Evolutionary conservation across 2,888 invertebrate genomes (phyloP).

Genomic region (Eristalinus sepulchralis): DNA sequence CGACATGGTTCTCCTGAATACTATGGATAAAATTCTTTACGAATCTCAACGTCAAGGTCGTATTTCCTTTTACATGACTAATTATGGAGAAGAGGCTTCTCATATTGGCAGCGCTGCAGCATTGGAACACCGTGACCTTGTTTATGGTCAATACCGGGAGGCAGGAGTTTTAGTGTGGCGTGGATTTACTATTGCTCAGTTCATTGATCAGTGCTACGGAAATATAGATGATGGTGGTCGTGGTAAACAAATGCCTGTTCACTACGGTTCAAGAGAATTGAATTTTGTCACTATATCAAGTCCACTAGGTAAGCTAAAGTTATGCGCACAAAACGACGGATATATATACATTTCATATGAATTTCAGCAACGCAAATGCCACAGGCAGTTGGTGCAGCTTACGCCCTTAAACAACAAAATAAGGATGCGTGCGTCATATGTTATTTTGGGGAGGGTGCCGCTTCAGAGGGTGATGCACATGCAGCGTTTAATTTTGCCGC

Average conservation of each 20-base stretch:
- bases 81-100: constrained; percentile 97
- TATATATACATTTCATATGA: neutral
- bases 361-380: constrained; percentile 94
- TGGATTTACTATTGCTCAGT: constrained; percentile 90
- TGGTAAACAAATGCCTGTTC: constrained; percentile 99
- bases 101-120: constrained; percentile 98
- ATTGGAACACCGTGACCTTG: constrained; percentile 88
- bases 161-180: constrained; percentile 96
- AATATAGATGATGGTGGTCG: constrained; percentile 92
- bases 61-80: constrained; percentile 99
- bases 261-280: constrained; percentile 93
- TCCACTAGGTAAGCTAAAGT: constrained; percentile 85
- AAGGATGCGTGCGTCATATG: constrained; percentile 87
- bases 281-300: constrained; percentile 98
- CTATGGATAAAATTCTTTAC: constrained; percentile 97
- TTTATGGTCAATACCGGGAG: constrained; percentile 99
- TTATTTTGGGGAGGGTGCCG: constrained; percentile 97
- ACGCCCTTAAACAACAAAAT: constrained; percentile 90
- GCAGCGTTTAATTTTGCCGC: constrained; percentile 99
- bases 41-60: constrained; percentile 95
- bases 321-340: neutral
- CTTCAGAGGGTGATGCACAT: constrained; percentile 99
- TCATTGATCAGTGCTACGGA: constrained; percentile 98
- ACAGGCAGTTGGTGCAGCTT: constrained; percentile 98
- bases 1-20: constrained; percentile 93